phyloP scores from a whole-genome alignment of 2,888 invertebrate genomes.

The Leistus spinibarbis region DNA sequence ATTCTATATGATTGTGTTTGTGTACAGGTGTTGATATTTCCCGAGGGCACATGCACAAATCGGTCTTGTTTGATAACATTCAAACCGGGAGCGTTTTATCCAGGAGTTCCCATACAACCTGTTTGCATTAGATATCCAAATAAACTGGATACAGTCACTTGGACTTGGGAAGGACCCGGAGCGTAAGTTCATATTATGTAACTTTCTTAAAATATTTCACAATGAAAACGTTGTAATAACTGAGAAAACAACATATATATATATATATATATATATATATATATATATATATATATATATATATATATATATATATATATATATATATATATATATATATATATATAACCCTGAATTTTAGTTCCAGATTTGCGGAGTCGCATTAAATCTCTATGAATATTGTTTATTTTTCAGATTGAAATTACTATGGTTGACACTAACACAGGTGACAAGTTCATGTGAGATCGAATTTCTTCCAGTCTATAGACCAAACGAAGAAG shows the following conservation, averaged over 20 bases:
- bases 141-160: constrained; percentile 85
- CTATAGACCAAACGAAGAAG: constrained; percentile 85
- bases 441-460: constrained; percentile 84
- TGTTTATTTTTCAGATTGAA: constrained; percentile 71
- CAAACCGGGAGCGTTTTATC: constrained; percentile 92
- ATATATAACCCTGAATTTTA: too few relatives aligned
- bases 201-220: background rate
- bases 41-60: constrained; percentile 97
- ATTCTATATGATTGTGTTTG: background rate
- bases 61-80: constrained; percentile 88
- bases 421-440: constrained; percentile 85
- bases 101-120: constrained; percentile 94
- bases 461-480: constrained; percentile 94
- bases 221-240: background rate
- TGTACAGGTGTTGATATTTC: constrained; percentile 84
- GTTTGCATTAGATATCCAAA: constrained; percentile 92
- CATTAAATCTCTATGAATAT: background rate
- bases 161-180: constrained; percentile 95
- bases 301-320: too few relatives aligned
- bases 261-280: background rate
- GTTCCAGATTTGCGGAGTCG: too few relatives aligned
- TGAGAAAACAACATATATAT: background rate
- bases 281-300: too few relatives aligned
- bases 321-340: too few relatives aligned
- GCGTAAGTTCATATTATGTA: constrained; percentile 69